These are phyloP conservation scores for Labrus mixtus DNA, from an alignment of 2,113 vertebrate species.

Conservation along the genomic window DNA sequence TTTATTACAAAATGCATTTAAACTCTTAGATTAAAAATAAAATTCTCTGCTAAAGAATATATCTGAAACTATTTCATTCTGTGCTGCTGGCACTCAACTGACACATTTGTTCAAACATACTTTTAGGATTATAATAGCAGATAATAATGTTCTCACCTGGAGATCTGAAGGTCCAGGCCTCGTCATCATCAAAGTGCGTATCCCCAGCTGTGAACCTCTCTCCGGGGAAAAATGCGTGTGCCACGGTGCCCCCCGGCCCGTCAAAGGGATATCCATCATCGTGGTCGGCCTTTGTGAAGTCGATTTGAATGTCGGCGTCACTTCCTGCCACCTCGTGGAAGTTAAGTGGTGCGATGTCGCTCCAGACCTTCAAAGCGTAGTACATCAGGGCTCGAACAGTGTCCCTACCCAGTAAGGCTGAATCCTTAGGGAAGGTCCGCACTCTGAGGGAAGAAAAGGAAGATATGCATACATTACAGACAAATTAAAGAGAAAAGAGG, in stretches of 20 bases:
- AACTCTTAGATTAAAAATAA: no score
- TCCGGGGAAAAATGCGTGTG: conserved; percentile 94
- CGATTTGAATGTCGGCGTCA: conserved; percentile 94
- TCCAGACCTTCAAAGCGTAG: conserved; percentile 97
- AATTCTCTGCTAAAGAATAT: neutral
- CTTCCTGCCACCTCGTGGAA: conserved; percentile 97
- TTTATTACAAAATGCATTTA: no score
- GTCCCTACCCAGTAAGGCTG: conserved; percentile 89
- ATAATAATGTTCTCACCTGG: conserved; percentile 83
- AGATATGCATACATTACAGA: conserved; percentile 4
- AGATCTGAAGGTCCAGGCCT: conserved; percentile 96
- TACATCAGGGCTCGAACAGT: conserved; percentile 96
- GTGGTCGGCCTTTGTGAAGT: conserved; percentile 95
- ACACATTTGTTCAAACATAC: neutral
- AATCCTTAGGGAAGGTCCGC: conserved; percentile 91
- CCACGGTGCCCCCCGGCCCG: conserved; percentile 93
- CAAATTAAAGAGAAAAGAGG: neutral
- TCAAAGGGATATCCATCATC: conserved; percentile 95
- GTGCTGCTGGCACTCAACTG: neutral
- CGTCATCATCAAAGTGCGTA: conserved; percentile 95
- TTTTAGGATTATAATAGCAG: neutral
- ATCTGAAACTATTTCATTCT: neutral
- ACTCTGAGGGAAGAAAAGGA: conserved; percentile 83
- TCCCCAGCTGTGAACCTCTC: conserved; percentile 91
- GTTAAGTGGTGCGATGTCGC: conserved; percentile 93